Conservation (phyloP, 1,140 invertebrate species). For the Diachasmimorpha longicaudata region DNA sequence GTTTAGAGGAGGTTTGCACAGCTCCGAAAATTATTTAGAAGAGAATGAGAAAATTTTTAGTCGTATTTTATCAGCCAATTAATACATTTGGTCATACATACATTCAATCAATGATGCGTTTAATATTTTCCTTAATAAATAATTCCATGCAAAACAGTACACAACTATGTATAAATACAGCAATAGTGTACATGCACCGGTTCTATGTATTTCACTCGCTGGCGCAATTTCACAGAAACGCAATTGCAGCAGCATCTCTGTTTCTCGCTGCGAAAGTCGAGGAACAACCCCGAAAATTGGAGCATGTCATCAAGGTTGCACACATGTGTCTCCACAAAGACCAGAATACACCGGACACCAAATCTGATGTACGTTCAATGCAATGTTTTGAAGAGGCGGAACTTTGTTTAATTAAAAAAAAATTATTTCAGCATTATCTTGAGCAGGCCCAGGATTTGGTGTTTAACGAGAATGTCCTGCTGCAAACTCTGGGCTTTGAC, state of each 20-base stretch:
- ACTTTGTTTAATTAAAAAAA: no score
- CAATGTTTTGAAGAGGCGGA: no score
- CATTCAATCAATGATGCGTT: no score
- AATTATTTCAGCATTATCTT: constrained; percentile 70
- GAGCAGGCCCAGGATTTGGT: constrained; percentile 89
- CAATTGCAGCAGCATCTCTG: constrained; percentile 78
- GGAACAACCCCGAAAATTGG: constrained; percentile 91
- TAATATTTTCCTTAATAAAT: constrained; percentile 19
- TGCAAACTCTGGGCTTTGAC: constrained; percentile 97
- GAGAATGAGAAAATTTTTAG: no score
- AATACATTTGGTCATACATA: no score
- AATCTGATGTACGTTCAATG: constrained; percentile 68
- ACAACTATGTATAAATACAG: constrained; percentile 88
- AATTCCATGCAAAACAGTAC: constrained; percentile 62
- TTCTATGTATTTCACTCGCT: constrained; percentile 95
- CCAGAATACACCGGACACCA: constrained; percentile 67
- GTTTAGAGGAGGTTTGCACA: no score
- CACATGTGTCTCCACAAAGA: constrained; percentile 77
- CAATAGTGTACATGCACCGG: constrained; percentile 95
- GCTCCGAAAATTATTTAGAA: no score
- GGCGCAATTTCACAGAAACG: constrained; percentile 79
- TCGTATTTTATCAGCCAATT: no score
- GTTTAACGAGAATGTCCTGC: constrained; percentile 93
- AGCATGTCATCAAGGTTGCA: constrained; percentile 89
- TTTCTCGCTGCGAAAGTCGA: constrained; percentile 96